Base-by-base conservation (phyloP, 2,888 invertebrate genomes). In the Cartodere bifasciata region DNA sequence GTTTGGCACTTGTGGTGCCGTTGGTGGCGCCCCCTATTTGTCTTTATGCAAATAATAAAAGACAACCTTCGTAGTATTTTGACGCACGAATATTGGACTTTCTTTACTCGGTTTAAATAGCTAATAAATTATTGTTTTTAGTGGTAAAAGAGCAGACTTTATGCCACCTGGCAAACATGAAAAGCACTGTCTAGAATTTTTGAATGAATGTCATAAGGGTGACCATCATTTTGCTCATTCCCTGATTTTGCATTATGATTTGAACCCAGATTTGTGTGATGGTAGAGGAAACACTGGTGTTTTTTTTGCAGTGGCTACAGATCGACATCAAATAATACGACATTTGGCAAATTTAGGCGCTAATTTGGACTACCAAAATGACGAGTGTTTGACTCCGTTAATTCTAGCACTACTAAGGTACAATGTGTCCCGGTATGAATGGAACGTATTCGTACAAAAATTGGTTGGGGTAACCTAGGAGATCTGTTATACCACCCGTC, bases 371-470 rank as follows among this genome's bases (percentile, higher is more conserved):
- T 50, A 51, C 23, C 56, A 50, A 28, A 72, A 71, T 40, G 72
- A 72, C 38, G 65, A 65, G 22, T 67, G 70, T 31, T 58, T 67
- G 39, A 67, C 68, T 3, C 61, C 71, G 2, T 54, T 71, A 3
- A 57, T 53, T 7, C 41, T 67, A 3, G 56, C 61, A 21, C 41
- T 70, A 4, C 41, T 67, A 23, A 50, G 59, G 32, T 35, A 20
- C n/a, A n/a, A n/a, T n/a, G n/a, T n/a, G n/a, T n/a, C n/a, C n/a
- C n/a, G n/a, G n/a, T n/a, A n/a, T n/a, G n/a, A n/a, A n/a, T n/a
- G n/a, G n/a, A n/a, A n/a, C n/a, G n/a, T n/a, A n/a, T n/a, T n/a
- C n/a, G n/a, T n/a, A n/a, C n/a, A n/a, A n/a, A n/a, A n/a, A n/a
- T n/a, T n/a, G n/a, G n/a, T n/a, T n/a, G n/a, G n/a, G n/a, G n/a